These are phyloP conservation scores for Cordilura impudica DNA, from an alignment of 2,888 invertebrate species.

Conservation along the genomic window DNA sequence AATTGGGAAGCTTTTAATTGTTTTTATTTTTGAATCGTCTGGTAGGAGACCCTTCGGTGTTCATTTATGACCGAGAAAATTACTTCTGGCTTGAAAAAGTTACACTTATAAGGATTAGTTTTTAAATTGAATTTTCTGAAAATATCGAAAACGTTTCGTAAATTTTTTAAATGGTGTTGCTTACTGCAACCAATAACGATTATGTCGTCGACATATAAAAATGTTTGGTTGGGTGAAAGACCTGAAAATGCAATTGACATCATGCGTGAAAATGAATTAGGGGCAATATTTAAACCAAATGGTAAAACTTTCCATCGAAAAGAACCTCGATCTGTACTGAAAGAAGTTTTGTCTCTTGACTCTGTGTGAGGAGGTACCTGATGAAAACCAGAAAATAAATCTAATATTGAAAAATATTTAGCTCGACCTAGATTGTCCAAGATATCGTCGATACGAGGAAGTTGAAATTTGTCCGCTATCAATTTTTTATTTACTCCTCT, in stretches of 20 bases:
- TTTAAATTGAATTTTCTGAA: conserved; percentile 35
- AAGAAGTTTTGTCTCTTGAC: conserved; percentile 3
- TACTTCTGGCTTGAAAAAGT: conserved; percentile 38
- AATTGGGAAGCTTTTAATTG: too few species aligned
- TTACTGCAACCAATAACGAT: conserved; percentile 52
- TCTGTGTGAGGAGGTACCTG: neutral
- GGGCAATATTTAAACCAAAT: conserved; percentile 64
- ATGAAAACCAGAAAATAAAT: conserved; percentile 11
- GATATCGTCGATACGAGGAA: conserved; percentile 14
- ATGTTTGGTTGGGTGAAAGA: conserved; percentile 27
- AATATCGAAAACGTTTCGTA: conserved; percentile 34
- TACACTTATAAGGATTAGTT: conserved; percentile 42
- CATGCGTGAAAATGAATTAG: conserved; percentile 66
- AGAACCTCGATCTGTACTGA: conserved; percentile 1
- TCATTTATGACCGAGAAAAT: conserved; percentile 41
- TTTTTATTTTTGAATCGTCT: too few species aligned
- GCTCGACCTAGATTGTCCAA: conserved; percentile 14
- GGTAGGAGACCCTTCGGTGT: conserved; percentile 44
- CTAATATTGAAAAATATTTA: conserved; percentile 16
- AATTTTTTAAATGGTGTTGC: too few species aligned
- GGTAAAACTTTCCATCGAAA: conserved; percentile 57
- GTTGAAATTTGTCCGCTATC: conserved; percentile 12
- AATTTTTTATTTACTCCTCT: conserved; percentile 8
- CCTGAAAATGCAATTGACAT: conserved; percentile 66
- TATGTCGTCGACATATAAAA: conserved; percentile 66